These are phyloP conservation scores for Emydocephalus ijimae DNA, from an alignment of 2,113 vertebrate species.

Conservation along the genomic window DNA sequence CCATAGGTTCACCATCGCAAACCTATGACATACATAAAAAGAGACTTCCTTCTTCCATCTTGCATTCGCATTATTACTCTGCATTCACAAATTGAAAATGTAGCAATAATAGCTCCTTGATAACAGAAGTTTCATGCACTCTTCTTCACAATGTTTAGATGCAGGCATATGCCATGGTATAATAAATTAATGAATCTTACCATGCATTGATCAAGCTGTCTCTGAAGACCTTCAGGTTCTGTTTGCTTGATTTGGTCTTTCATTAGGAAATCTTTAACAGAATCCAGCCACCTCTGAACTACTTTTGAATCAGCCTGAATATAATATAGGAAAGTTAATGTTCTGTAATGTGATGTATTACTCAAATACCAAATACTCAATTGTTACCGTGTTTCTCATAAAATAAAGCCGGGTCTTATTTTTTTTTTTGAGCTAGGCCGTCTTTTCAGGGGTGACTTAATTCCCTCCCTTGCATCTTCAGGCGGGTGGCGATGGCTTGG, in stretches of 20 bases:
- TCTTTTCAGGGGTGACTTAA: no score
- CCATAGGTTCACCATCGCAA: no score
- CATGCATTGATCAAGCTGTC: constrained; percentile 84
- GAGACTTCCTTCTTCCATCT: background rate
- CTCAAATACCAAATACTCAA: background rate
- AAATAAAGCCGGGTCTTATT: no score
- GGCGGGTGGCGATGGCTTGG: no score
- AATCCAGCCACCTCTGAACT: constrained; percentile 82
- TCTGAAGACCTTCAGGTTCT: constrained; percentile 72
- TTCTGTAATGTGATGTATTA: background rate
- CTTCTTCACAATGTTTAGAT: constrained; percentile 18
- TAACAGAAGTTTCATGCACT: background rate
- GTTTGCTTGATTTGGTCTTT: constrained; percentile 71
- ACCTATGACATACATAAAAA: background rate
- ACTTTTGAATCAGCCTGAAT: constrained; percentile 77
- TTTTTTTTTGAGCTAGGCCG: no score
- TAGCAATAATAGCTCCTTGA: background rate
- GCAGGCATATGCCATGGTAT: background rate
- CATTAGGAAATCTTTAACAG: constrained; percentile 80
- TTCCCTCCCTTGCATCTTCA: no score
- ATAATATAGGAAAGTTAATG: background rate
- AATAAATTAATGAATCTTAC: constrained; percentile 67
- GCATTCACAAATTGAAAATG: background rate
- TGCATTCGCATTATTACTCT: background rate
- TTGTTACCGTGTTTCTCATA: no score